phyloP scores from a whole-genome alignment of 1,140 invertebrate genomes.

The Vanessa atalanta region DNA sequence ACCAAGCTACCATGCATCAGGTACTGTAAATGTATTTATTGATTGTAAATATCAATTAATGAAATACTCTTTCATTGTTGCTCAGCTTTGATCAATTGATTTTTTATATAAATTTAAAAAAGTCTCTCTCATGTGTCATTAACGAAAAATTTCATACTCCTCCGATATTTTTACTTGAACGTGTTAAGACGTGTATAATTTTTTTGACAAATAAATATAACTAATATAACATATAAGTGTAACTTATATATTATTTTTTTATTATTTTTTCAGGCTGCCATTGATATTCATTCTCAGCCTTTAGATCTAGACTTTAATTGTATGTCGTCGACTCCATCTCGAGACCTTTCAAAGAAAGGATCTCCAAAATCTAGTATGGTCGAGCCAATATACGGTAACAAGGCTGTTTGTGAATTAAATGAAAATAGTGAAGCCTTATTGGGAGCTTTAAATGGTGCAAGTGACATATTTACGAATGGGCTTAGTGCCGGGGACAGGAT shows the following conservation, averaged over 20 bases:
- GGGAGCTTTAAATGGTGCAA: constrained; percentile 61
- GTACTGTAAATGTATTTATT: constrained; percentile 38
- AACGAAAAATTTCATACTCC: no score
- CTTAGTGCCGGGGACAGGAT: constrained; percentile 64
- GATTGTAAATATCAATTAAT: not conserved
- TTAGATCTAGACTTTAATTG: constrained; percentile 78
- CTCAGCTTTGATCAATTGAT: no score
- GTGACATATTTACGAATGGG: constrained; percentile 72
- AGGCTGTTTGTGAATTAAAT: constrained; percentile 70
- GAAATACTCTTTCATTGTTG: not conserved
- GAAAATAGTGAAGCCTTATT: constrained; percentile 70
- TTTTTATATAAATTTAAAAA: no score
- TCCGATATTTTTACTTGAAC: no score
- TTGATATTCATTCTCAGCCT: constrained; percentile 76
- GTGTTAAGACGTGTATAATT: no score
- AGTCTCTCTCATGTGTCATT: no score
- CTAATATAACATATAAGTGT: no score
- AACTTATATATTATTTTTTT: not conserved
- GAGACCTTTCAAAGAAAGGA: constrained; percentile 71
- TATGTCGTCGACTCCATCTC: constrained; percentile 72
- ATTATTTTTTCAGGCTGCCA: constrained; percentile 56
- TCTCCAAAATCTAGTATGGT: constrained; percentile 73
- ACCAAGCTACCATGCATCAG: constrained; percentile 75
- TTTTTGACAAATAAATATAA: no score
- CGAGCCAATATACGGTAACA: constrained; percentile 76